These are phyloP conservation scores for Wasmannia auropunctata DNA, from an alignment of 1,140 invertebrate genomes.

Conservation along the genomic window DNA sequence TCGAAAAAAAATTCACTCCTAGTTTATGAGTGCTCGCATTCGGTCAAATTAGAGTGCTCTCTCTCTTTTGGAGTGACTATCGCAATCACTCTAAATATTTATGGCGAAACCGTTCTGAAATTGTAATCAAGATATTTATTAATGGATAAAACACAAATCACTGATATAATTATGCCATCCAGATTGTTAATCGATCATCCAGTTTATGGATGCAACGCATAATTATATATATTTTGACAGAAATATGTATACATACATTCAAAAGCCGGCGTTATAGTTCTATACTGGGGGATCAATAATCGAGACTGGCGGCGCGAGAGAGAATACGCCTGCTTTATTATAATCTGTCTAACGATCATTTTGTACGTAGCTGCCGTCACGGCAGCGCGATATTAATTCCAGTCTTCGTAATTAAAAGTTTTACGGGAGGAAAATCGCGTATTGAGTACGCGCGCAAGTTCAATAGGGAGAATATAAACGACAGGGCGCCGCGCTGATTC, in stretches of 20 bases:
- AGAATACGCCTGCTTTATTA: constrained; percentile 37
- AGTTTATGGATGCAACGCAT: not conserved
- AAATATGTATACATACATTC: not conserved
- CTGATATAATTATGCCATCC: not conserved
- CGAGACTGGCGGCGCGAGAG: not conserved
- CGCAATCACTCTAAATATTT: too few relatives aligned
- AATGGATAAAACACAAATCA: not conserved
- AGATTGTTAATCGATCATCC: not conserved
- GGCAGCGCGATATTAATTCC: constrained; percentile 32
- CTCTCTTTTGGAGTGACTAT: too few relatives aligned
- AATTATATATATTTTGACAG: not conserved
- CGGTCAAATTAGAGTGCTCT: too few relatives aligned
- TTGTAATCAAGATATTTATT: not conserved
- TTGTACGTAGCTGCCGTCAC: not conserved
- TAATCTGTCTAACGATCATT: constrained; percentile 32
- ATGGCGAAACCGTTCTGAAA: too few relatives aligned
- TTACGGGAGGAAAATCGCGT: constrained; percentile 24
- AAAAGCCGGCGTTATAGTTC: not conserved
- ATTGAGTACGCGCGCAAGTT: constrained; percentile 43
- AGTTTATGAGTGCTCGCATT: too few relatives aligned
- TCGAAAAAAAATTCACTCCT: too few relatives aligned
- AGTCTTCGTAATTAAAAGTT: constrained; percentile 48
- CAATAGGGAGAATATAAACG: constrained; percentile 1
- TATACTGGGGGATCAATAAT: constrained; percentile 24
- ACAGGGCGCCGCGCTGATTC: not conserved